Base-by-base conservation (phyloP, 2,113 vertebrate species). In the Passerina amoena region DNA sequence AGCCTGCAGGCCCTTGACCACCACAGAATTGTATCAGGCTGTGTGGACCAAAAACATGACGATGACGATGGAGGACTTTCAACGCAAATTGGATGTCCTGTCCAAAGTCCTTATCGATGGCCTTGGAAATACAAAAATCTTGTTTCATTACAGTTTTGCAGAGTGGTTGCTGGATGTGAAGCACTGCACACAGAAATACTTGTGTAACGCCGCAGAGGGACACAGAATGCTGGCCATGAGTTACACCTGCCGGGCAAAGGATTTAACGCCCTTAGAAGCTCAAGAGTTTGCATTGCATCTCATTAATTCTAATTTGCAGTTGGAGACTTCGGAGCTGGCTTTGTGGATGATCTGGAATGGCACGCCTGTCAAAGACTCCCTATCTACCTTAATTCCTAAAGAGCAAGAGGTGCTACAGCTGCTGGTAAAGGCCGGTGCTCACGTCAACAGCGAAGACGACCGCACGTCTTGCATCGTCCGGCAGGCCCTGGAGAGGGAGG, bases 261-360 rank as follows among this genome's bases (percentile, higher is more conserved):
- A 99, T 88, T 97, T 99, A 53, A 98, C 99, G 10, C 99, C 99
- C 0, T 84, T 98, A 28, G 99, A 99, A 97, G 99, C 99, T 80
- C 99, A 99, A 82, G 99, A 99, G 96, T 99, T 99, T 97, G 99
- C 99, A 1, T 96, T 99, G 94, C 99, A 99, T 95, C 98, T 99
- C 24, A 99, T 99, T 88, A 99, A 98, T 92, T 99, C 99, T 38
- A 99, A 99, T 95, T 95, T 99, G 21, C 99, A 99, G 86, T 95
- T 99, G 45, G 99, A 99, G 93, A 98, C 99, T 22, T 99, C 98
- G 38, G 98, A 99, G 90, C 96, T 99, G 75, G 99, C 99, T 60
- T 98, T 99, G 57, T 99, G 99, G 99, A 99, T 99, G 99, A 98
- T 99, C 68, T 99, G 99, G 99, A 99, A 99, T 24, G 99, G 99